These are phyloP conservation scores for Callyntrura guangdongensis DNA, from an alignment of 2,888 invertebrate genomes.

Conservation along the genomic window DNA sequence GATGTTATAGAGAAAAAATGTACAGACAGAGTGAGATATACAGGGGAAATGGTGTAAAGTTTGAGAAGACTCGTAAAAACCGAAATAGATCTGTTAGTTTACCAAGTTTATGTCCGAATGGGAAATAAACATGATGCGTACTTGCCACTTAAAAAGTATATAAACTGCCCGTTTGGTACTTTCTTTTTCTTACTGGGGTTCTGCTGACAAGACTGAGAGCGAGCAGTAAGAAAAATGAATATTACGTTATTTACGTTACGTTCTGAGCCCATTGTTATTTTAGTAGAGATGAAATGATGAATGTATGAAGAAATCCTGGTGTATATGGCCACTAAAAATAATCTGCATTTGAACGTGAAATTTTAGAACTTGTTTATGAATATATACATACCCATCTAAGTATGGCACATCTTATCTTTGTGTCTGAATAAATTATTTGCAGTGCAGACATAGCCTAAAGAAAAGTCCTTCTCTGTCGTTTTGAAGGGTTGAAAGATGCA, in stretches of 20 bases:
- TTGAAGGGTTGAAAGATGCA: no score
- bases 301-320: neutral
- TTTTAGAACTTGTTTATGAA: no score
- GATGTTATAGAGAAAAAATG: no score
- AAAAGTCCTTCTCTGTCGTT: no score
- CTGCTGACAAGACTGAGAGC: neutral
- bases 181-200: neutral
- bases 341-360: no score
- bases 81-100: slow-evolving; percentile 37
- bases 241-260: neutral
- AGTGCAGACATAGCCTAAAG: no score
- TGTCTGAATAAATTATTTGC: no score
- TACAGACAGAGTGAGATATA: neutral
- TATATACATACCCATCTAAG: no score
- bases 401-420: no score
- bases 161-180: slow-evolving; percentile 17
- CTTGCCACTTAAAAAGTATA: slow-evolving; percentile 32
- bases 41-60: neutral
- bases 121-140: slow-evolving; percentile 45
- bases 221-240: neutral
- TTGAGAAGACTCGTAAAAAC: slow-evolving; percentile 24
- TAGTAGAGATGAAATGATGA: neutral
- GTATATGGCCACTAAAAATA: neutral
- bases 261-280: neutral
- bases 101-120: slow-evolving; percentile 44